Base-by-base conservation (phyloP, 2,113 vertebrate genomes). In the Dolichallabes microphthalmus region DNA sequence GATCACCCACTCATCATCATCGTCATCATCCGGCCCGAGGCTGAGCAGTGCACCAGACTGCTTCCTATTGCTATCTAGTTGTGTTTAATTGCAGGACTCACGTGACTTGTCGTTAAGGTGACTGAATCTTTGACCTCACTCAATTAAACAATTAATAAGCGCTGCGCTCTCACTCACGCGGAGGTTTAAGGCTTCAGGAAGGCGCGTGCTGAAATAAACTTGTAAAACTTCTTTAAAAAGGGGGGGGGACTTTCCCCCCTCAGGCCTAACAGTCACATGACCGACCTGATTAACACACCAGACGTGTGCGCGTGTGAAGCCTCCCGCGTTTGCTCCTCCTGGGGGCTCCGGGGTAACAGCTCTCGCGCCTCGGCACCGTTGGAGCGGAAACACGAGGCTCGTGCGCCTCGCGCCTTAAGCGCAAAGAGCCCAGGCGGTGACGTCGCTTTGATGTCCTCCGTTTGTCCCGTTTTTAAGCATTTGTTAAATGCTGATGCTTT, bases 371-470 rank as follows among this genome's bases (percentile, higher is more conserved):
- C 35, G 52, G 2, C 20, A n/a, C 32, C 25, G 14, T 32, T 39
- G 57, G 32, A 68, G n/a, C 68, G 79, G 78, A 82, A 74, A 45
- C 55, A 20, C 50, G 12, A 17, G n/a, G 55, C 77, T 32, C 77
- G 84, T 80, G 77, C 66, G 15, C 2, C 39, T 73, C 64, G 25
- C 84, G 71, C 76, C 84, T 85, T 1, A 60, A 60, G 39, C 20
- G 25, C 11, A 12, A 85, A 25, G 2, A 35, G 4, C n/a, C 20
- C 20, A 12, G 17, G 27, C 0, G 17, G 27, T 57, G 50, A 73
- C 30, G n/a, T 12, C 60, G 10, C 32, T 84, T 84, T 75, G 35
- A 84, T 61, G 69, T 83, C 39, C 57, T 20, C 73, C 82, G 45
- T 66, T 84, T 77, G 60, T 77, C 60, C 17, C 7, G 39, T 7